Conservation (phyloP, 2,797 vertebrate species). For the Sebastolobus alascanus region DNA sequence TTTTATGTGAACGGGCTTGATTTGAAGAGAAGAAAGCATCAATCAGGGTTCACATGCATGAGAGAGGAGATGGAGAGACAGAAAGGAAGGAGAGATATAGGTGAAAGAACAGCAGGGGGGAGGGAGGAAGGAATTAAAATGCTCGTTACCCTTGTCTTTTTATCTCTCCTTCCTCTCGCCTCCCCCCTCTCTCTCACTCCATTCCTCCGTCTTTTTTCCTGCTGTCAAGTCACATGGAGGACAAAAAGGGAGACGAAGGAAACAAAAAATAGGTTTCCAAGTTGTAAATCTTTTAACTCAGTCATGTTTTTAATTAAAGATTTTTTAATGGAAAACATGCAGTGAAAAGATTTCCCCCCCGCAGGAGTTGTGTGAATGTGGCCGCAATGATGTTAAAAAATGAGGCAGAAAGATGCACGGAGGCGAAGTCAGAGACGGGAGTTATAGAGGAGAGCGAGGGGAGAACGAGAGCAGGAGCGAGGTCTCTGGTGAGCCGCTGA, state of each 20-base stretch:
- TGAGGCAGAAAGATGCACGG: constrained; percentile 20
- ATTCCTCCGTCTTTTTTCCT: neutral
- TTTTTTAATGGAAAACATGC: neutral
- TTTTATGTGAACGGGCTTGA: neutral
- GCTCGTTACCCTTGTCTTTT: constrained; percentile 23
- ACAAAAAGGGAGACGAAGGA: neutral
- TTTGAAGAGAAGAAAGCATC: constrained; percentile 1
- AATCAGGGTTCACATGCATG: constrained; percentile 17
- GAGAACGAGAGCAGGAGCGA: constrained; percentile 23
- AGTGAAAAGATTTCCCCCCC: neutral
- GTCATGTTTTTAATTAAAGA: constrained; percentile 2
- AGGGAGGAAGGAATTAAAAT: constrained; percentile 31
- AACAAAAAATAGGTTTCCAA: neutral
- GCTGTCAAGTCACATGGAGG: neutral
- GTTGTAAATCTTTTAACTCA: neutral
- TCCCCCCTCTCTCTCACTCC: neutral
- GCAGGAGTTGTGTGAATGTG: neutral
- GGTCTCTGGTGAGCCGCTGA: constrained; percentile 61
- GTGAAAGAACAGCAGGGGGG: constrained; percentile 15
- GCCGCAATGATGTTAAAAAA: neutral
- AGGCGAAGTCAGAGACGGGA: constrained; percentile 10
- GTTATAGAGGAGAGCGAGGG: constrained; percentile 7
- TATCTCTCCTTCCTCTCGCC: constrained; percentile 5
- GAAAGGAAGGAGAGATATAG: constrained; percentile 13
- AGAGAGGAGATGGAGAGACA: neutral